These are phyloP conservation scores for Andrena minutula DNA, from an alignment of 2,888 invertebrate genomes.

Conservation along the genomic window DNA sequence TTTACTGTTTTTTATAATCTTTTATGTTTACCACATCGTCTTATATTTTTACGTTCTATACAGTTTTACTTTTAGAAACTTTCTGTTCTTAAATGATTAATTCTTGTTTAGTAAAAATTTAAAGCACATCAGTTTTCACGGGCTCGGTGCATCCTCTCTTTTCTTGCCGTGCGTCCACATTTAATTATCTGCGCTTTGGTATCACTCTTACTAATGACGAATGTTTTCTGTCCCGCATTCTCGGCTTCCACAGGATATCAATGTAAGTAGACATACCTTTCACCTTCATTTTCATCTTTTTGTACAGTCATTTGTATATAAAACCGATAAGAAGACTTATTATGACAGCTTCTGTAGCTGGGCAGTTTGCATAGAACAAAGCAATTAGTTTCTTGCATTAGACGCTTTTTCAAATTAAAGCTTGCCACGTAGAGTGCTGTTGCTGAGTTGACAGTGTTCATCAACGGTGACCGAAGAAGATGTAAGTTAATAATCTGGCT, in stretches of 20 bases:
- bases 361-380: not conserved
- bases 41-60: too few relatives aligned
- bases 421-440: conserved; percentile 15
- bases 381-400: conserved; percentile 20
- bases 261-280: conserved; percentile 75
- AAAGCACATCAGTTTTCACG: too few relatives aligned
- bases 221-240: conserved; percentile 59
- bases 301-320: not conserved
- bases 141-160: not conserved
- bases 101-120: too few relatives aligned
- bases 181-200: conserved; percentile 20
- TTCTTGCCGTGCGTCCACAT: conserved; percentile 5
- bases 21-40: too few relatives aligned
- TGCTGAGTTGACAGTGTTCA: conserved; percentile 42
- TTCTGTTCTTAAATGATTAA: too few relatives aligned
- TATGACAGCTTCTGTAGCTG: conserved; percentile 5
- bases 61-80: too few relatives aligned
- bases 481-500: conserved; percentile 23
- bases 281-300: conserved; percentile 34
- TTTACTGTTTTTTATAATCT: too few relatives aligned
- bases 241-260: conserved; percentile 71
- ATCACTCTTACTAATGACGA: conserved; percentile 50
- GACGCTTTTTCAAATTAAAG: conserved; percentile 27
- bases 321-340: not conserved
- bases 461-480: conserved; percentile 39